Percentiles rank a stretch among this genome's conserved stretches.
Conservation (phyloP, 2,888 invertebrate genomes). For the Tanytarsus gracilentus region DNA sequence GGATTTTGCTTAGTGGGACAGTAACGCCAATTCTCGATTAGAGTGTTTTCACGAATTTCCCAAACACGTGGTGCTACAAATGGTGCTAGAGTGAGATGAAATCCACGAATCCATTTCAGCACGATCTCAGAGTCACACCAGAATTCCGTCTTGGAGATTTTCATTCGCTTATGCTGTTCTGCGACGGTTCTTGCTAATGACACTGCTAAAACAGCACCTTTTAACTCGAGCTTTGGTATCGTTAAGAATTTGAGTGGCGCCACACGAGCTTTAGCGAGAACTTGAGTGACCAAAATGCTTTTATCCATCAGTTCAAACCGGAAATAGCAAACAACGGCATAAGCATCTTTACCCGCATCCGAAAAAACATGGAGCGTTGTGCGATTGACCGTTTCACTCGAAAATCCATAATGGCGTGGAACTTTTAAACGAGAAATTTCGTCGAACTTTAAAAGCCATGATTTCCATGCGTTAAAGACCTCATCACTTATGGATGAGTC, state of each 20-base stretch:
- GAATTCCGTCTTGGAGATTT: not conserved
- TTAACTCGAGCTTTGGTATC: constrained; percentile 30
- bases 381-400: not conserved
- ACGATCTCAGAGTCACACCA: not conserved
- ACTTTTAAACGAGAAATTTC: constrained; percentile 31
- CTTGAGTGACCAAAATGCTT: not conserved
- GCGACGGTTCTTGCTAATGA: not conserved
- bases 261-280: constrained; percentile 30
- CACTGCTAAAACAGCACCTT: constrained; percentile 27
- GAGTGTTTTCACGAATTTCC: not conserved
- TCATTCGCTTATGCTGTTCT: not conserved
- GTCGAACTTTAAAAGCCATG: constrained; percentile 31
- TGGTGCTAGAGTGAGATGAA: not conserved
- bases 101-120: not conserved
- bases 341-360: constrained; percentile 32
- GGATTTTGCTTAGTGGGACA: constrained; percentile 32
- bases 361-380: constrained; percentile 31
- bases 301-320: not conserved
- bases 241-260: constrained; percentile 29
- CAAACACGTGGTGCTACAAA: not conserved
- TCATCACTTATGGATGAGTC: constrained; percentile 31
- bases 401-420: constrained; percentile 31
- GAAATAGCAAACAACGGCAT: constrained; percentile 32
- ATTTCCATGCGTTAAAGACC: constrained; percentile 31
- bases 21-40: constrained; percentile 33